Evolutionary conservation across 2,113 vertebrate genomes (phyloP).

Genomic region (Progne subis): DNA sequence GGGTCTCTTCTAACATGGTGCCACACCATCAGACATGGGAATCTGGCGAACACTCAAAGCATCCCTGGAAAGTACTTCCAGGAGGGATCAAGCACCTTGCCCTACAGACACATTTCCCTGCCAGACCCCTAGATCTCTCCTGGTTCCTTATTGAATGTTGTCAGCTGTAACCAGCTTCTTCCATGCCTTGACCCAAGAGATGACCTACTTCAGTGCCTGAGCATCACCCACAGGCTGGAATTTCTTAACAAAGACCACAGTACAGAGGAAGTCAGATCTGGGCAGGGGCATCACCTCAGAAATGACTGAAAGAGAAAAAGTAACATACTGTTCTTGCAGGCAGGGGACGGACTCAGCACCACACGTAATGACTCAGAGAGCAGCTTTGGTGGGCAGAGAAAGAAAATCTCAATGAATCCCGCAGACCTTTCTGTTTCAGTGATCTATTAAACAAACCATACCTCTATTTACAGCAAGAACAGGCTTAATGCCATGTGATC

Average conservation of each 20-base stretch:
- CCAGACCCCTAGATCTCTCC: not conserved
- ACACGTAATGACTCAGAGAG: not conserved
- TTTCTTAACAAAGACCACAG: not conserved
- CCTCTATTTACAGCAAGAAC: not conserved
- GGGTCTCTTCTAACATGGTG: not conserved
- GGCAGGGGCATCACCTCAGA: not conserved
- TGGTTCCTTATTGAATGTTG: not conserved
- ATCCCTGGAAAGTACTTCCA: not conserved
- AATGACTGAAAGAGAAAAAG: not conserved
- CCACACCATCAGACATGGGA: not conserved
- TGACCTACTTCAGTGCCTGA: not conserved
- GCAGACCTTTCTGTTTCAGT: not conserved
- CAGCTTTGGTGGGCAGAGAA: not conserved
- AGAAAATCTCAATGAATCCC: not conserved
- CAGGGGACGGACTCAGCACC: not conserved
- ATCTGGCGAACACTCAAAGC: not conserved
- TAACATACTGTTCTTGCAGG: not conserved
- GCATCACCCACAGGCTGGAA: not conserved
- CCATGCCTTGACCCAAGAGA: not conserved
- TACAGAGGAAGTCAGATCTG: not conserved
- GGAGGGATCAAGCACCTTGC: not conserved
- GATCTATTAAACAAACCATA: not conserved
- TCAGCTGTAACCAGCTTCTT: not conserved
- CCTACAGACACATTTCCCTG: not conserved
- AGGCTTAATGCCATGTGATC: not conserved